A percentile compares a stretch with the other conserved stretches of the same genome.
These are phyloP conservation scores for Cichladusa arquata DNA, from an alignment of 2,113 vertebrate species.

Conservation along the genomic window DNA sequence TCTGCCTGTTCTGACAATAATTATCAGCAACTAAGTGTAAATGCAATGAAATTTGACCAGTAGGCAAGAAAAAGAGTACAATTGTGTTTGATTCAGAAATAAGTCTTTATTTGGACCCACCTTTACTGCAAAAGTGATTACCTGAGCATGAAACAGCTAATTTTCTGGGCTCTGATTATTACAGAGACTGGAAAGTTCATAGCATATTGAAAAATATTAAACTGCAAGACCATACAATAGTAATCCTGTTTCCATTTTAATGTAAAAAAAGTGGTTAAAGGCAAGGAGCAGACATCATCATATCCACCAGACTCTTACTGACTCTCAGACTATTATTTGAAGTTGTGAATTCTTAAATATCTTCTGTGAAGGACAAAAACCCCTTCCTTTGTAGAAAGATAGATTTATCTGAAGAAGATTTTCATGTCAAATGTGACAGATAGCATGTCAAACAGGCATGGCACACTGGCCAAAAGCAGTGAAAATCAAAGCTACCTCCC, in stretches of 20 bases:
- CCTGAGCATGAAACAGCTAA: not conserved
- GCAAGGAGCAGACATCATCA: not conserved
- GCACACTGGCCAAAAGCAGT: not conserved
- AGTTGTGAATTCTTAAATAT: not conserved
- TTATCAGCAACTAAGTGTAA: not conserved
- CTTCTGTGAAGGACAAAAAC: not conserved
- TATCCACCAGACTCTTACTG: not conserved
- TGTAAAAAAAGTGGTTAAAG: not conserved
- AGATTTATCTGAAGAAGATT: not conserved
- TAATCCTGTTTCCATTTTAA: not conserved
- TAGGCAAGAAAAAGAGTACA: not conserved
- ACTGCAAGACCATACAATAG: not conserved
- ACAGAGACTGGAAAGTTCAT: not conserved
- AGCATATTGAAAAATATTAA: not conserved
- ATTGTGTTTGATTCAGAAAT: not conserved
- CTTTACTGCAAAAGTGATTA: not conserved
- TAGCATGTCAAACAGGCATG: not conserved
- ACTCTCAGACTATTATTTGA: not conserved
- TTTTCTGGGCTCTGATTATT: conserved; percentile 31
- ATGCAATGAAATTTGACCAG: not conserved
- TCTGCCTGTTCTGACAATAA: not conserved
- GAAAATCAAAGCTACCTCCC: not conserved
- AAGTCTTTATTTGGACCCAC: not conserved
- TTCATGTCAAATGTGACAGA: not conserved
- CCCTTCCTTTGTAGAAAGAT: not conserved